Evolutionary conservation across 2,888 invertebrate genomes (phyloP).

Genomic region (Megastigmus dorsalis): DNA sequence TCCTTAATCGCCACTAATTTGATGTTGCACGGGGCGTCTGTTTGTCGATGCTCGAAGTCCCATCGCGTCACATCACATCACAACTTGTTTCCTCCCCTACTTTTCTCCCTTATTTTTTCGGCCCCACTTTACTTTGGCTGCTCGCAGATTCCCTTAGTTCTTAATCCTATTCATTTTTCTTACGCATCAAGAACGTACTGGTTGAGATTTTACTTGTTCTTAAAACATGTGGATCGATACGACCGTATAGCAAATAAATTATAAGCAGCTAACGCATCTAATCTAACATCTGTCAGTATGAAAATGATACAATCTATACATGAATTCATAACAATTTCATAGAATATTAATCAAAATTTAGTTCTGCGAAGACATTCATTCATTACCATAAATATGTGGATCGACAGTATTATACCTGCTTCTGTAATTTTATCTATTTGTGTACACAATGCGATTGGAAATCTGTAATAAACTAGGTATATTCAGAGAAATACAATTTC

Average conservation of each 20-base stretch:
- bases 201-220: no score
- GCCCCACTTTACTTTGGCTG: background rate
- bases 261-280: background rate
- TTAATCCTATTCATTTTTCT: no score
- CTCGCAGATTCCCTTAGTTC: no score
- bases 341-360: background rate
- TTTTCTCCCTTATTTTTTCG: background rate
- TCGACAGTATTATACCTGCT: background rate
- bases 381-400: background rate
- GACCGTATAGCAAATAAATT: background rate
- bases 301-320: no score
- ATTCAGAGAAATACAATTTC: conserved; percentile 3
- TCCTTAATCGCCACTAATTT: conserved; percentile 27
- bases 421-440: background rate
- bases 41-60: no score
- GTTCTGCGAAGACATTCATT: background rate
- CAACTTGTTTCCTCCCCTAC: background rate
- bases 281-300: no score
- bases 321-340: no score
- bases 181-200: no score
- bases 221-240: no score
- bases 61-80: no score
- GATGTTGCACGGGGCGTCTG: background rate
- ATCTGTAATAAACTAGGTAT: conserved; percentile 10
- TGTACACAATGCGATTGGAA: background rate